Evolutionary conservation across 92 coral and sea anemone species (phyloP).

Genomic region (Desmophyllum pertusum): DNA sequence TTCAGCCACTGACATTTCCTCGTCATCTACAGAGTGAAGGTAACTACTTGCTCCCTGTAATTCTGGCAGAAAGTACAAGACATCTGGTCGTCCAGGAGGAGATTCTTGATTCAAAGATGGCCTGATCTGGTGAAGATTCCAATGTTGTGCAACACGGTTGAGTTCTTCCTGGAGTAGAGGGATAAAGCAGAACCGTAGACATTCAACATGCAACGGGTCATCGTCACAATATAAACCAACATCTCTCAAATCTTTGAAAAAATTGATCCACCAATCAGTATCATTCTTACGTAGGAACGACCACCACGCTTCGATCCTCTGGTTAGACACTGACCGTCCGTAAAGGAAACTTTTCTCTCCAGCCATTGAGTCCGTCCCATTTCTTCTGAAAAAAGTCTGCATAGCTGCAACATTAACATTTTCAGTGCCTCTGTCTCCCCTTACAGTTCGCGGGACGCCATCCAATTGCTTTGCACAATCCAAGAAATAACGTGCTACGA

Average conservation of each 20-base stretch:
- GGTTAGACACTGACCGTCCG: constrained; percentile 15
- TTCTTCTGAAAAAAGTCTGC: constrained; percentile 2
- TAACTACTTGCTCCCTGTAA: constrained; percentile 2
- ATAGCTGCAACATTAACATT: constrained; percentile 18
- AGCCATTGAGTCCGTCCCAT: constrained; percentile 17
- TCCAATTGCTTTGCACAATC: no score
- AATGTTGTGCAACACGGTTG: not conserved
- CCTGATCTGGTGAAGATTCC: constrained; percentile 20
- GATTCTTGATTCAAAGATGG: constrained; percentile 15
- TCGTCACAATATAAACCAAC: constrained; percentile 23
- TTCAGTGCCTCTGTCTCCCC: constrained; percentile 29
- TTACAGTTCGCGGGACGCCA: constrained; percentile 15
- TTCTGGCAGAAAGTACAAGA: constrained; percentile 23
- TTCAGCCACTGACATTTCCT: not conserved
- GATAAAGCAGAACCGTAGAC: constrained; percentile 15
- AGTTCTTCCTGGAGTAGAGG: constrained; percentile 24
- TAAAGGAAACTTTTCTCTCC: constrained; percentile 19
- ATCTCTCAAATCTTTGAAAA: constrained; percentile 13
- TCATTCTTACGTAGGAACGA: not conserved
- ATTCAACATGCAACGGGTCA: constrained; percentile 14
- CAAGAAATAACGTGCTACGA: constrained; percentile 32
- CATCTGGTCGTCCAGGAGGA: constrained; percentile 23
- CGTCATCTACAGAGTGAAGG: not conserved
- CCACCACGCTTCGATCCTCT: constrained; percentile 24
- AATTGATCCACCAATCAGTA: constrained; percentile 30